Evolutionary conservation across 2,113 vertebrate genomes (phyloP).

Genomic region (Pedetes capensis): DNA sequence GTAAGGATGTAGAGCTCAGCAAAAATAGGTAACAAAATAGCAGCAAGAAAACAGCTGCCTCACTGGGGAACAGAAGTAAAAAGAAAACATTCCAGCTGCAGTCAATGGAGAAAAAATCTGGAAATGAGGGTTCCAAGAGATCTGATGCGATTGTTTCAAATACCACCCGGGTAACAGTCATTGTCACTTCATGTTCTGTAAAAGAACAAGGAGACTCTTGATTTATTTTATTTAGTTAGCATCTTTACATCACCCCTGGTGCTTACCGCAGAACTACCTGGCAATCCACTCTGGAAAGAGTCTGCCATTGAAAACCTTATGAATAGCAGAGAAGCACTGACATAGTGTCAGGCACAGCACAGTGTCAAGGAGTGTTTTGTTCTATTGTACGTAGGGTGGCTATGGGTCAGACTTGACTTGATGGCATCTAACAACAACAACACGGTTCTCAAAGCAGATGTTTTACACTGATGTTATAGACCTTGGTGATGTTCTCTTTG

Average conservation of each 20-base stretch:
- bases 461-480: neutral
- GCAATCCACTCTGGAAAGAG: too few relatives aligned
- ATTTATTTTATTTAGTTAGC: neutral
- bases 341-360: too few relatives aligned
- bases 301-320: too few relatives aligned
- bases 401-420: too few relatives aligned
- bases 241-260: neutral
- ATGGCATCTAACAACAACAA: too few relatives aligned
- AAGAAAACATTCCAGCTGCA: neutral
- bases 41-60: too few relatives aligned
- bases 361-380: too few relatives aligned
- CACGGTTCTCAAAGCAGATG: neutral
- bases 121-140: fast-evolving
- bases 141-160: neutral
- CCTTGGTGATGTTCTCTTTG: fast-evolving
- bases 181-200: fast-evolving
- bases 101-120: neutral
- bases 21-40: neutral
- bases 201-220: neutral
- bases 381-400: too few relatives aligned
- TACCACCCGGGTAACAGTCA: fast-evolving
- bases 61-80: neutral
- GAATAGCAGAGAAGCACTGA: too few relatives aligned
- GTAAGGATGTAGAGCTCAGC: neutral
- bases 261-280: too few relatives aligned